These are phyloP conservation scores for Pangasius sanitwongsei DNA, from an alignment of 2,797 vertebrate genomes.

Conservation along the genomic window DNA sequence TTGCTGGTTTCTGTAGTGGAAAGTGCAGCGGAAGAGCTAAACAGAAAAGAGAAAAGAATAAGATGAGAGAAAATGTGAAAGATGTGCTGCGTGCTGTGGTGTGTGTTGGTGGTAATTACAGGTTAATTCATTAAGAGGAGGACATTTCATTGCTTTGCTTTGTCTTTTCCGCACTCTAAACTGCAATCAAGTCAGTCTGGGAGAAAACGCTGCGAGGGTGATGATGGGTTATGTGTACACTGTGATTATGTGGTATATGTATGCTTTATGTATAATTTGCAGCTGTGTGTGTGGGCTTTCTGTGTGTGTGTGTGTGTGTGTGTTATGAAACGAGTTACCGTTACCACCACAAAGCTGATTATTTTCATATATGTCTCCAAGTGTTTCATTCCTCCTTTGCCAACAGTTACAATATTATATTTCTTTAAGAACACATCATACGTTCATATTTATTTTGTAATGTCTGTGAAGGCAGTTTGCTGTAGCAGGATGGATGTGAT, in stretches of 20 bases:
- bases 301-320: conserved; percentile 9
- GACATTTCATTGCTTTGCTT: conserved; percentile 5
- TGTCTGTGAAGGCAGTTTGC: neutral
- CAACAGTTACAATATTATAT: neutral
- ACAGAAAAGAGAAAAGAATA: neutral
- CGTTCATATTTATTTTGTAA: neutral
- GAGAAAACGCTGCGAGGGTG: conserved; percentile 1
- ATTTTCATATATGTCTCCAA: neutral
- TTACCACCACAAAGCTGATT: neutral
- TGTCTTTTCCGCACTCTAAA: conserved; percentile 37
- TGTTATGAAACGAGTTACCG: neutral
- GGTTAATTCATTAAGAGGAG: conserved; percentile 38
- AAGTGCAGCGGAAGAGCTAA: neutral
- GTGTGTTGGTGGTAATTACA: conserved; percentile 44
- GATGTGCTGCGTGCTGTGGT: neutral
- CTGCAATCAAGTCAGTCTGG: conserved; percentile 22
- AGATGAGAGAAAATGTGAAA: neutral
- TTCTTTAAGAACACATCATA: neutral
- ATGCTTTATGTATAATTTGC: no score
- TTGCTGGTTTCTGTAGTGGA: conserved; percentile 2
- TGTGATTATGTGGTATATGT: neutral
- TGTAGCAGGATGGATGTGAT: neutral
- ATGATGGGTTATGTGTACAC: neutral
- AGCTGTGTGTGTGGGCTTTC: neutral
- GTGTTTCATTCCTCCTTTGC: neutral